A percentile compares a stretch with the other conserved stretches of the same genome.
Evolutionary conservation across 2,888 invertebrate genomes (phyloP).

Genomic region (Nymphalis polychloros): DNA sequence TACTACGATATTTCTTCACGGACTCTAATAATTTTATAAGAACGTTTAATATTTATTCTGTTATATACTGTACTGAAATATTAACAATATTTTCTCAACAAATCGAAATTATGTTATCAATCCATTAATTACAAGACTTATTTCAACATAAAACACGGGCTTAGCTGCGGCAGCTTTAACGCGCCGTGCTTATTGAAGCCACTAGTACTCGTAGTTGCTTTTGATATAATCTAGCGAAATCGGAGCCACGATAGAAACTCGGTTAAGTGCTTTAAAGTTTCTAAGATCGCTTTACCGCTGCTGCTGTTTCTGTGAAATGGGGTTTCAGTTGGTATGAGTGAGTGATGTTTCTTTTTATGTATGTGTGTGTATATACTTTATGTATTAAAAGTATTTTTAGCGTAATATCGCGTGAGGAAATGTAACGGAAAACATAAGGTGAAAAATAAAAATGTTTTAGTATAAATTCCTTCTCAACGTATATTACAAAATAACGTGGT

Average conservation of each 20-base stretch:
- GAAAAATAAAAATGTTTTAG: not conserved
- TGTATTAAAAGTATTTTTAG: not conserved
- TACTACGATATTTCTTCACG: too few relatives aligned
- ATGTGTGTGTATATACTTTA: not conserved
- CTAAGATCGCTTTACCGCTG: conserved; percentile 31
- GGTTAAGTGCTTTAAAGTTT: conserved; percentile 37
- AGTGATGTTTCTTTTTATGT: not conserved
- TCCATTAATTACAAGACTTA: not conserved
- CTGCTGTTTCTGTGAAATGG: not conserved
- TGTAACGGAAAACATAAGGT: not conserved
- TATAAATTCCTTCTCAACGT: not conserved
- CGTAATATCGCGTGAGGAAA: conserved; percentile 1
- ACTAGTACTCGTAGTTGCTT: not conserved
- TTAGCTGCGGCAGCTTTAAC: conserved; percentile 13
- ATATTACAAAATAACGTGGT: not conserved
- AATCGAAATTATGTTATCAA: too few relatives aligned
- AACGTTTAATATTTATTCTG: not conserved
- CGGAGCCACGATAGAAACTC: conserved; percentile 23
- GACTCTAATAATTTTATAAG: too few relatives aligned
- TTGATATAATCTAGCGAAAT: conserved; percentile 32
- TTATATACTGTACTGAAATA: not conserved
- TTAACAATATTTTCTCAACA: too few relatives aligned
- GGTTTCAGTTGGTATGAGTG: conserved; percentile 2
- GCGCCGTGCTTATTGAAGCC: conserved; percentile 17
- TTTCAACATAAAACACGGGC: conserved; percentile 26